Evolutionary conservation across 2,888 invertebrate genomes (phyloP).

Genomic region (Ophion costatus): DNA sequence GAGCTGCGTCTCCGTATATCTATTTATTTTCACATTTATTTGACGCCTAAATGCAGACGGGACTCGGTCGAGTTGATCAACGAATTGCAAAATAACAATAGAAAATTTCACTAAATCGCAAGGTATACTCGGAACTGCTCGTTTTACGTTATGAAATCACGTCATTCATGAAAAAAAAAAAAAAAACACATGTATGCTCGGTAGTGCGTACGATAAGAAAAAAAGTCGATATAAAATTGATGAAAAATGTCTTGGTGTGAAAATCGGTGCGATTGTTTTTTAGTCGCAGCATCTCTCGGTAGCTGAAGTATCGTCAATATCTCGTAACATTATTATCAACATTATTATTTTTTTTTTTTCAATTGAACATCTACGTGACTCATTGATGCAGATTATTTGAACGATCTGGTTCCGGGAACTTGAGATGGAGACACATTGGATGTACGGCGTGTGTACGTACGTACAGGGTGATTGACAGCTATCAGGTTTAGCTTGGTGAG

Average conservation of each 20-base stretch:
- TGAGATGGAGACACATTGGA: neutral
- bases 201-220: slow-evolving; percentile 31
- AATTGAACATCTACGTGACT: slow-evolving; percentile 76
- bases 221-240: slow-evolving; percentile 21
- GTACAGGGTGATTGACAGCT: no score
- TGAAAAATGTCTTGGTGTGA: slow-evolving; percentile 19
- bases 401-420: slow-evolving; percentile 75
- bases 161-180: slow-evolving; percentile 5
- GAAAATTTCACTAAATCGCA: neutral
- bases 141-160: neutral
- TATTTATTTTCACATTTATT: neutral
- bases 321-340: slow-evolving; percentile 35
- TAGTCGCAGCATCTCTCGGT: slow-evolving; percentile 43
- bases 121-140: neutral
- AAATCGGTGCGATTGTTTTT: slow-evolving; percentile 38
- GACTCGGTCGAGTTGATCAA: slow-evolving; percentile 1
- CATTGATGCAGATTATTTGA: slow-evolving; percentile 68
- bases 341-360: slow-evolving; percentile 57
- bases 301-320: slow-evolving; percentile 50
- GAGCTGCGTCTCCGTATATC: slow-evolving; percentile 21
- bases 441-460: no score
- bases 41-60: slow-evolving; percentile 8
- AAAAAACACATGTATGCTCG: neutral
- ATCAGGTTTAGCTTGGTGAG: no score
- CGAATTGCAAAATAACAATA: slow-evolving; percentile 11